Evolutionary conservation across 1,140 invertebrate genomes (phyloP).

Genomic region (Ctenoplectra terminalis): DNA sequence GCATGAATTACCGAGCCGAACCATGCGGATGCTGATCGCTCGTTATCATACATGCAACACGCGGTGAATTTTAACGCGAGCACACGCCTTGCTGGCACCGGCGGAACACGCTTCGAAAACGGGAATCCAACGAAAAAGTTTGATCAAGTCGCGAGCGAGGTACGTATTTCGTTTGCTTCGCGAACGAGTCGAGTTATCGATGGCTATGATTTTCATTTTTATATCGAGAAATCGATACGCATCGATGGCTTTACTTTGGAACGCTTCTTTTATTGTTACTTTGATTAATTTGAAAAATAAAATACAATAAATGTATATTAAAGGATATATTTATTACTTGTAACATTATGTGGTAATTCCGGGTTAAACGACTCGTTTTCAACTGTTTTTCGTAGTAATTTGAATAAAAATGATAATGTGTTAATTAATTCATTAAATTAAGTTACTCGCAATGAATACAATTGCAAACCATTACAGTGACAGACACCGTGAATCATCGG

Average conservation of each 20-base stretch:
- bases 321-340: too few species aligned
- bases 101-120: neutral
- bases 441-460: neutral
- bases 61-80: conserved; percentile 15
- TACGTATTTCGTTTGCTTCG: neutral
- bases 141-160: neutral
- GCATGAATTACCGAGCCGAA: conserved; percentile 8
- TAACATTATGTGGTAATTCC: too few species aligned
- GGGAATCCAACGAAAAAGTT: neutral
- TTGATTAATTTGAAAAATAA: too few species aligned
- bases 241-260: too few species aligned
- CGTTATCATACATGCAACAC: conserved; percentile 18
- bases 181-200: neutral
- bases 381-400: too few species aligned
- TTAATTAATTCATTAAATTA: neutral
- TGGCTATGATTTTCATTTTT: neutral
- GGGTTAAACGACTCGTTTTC: too few species aligned
- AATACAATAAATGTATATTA: too few species aligned
- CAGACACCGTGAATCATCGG: neutral
- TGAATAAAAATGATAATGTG: neutral
- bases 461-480: too few species aligned
- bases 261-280: too few species aligned
- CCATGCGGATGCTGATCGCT: conserved; percentile 3
- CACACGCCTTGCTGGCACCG: neutral
- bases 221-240: too few species aligned